phyloP scores from a whole-genome alignment of 1,140 invertebrate species.

The Heliothis subflexa region DNA sequence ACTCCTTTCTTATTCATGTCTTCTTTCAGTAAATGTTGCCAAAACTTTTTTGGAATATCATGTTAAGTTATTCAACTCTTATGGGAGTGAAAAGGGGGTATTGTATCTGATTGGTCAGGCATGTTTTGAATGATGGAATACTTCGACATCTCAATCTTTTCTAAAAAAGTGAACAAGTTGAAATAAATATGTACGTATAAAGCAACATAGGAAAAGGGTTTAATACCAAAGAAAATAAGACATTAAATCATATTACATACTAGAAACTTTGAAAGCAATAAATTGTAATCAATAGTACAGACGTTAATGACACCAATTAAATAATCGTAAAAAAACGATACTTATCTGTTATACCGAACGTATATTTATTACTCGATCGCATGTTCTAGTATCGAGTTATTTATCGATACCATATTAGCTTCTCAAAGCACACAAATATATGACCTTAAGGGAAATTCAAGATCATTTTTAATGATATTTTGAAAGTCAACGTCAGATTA shows the following conservation, averaged over 20 bases:
- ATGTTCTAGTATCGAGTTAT: constrained; percentile 54
- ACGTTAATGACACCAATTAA: constrained; percentile 73
- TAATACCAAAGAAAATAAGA: constrained; percentile 9
- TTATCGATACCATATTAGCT: constrained; percentile 58
- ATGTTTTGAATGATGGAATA: no score
- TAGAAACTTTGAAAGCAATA: constrained; percentile 55
- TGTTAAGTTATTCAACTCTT: no score
- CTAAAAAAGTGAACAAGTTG: no score
- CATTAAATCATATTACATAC: constrained; percentile 43
- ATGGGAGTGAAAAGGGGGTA: no score
- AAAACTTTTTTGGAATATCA: no score
- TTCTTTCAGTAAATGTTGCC: neutral
- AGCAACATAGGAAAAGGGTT: constrained; percentile 1
- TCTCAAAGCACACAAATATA: constrained; percentile 57
- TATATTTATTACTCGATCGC: constrained; percentile 61
- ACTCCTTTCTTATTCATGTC: no score
- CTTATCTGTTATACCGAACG: constrained; percentile 44
- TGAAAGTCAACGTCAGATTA: constrained; percentile 56
- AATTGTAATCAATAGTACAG: constrained; percentile 69
- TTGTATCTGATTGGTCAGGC: no score
- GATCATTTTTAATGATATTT: constrained; percentile 56
- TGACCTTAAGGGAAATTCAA: constrained; percentile 52
- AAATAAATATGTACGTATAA: neutral
- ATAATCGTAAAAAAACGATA: constrained; percentile 64
- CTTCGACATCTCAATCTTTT: neutral